phyloP scores from a whole-genome alignment of 1,140 invertebrate species.

The Nilaparvata lugens region DNA sequence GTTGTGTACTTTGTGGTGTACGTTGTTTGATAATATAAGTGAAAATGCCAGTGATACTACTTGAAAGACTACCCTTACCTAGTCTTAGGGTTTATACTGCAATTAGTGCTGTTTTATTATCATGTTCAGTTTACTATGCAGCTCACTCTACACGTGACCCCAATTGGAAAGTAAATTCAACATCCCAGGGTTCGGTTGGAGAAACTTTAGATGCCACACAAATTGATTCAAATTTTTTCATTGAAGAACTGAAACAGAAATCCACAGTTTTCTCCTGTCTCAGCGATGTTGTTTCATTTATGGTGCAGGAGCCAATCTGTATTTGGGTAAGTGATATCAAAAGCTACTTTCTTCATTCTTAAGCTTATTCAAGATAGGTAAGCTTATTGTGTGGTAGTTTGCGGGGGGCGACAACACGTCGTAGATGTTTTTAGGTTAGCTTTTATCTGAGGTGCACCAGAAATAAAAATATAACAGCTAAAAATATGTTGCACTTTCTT shows the following conservation, averaged over 20 bases:
- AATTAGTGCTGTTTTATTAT: constrained; percentile 61
- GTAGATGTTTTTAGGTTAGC: no score
- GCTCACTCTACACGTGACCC: constrained; percentile 59
- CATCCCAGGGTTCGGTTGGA: constrained; percentile 4
- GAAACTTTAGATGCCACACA: constrained; percentile 28
- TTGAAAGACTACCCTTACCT: constrained; percentile 72
- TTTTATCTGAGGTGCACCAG: no score
- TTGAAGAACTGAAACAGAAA: constrained; percentile 27
- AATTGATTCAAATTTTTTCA: constrained; percentile 33
- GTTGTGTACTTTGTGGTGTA: no score
- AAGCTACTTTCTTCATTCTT: no score
- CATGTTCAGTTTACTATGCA: constrained; percentile 69
- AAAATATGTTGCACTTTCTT: no score
- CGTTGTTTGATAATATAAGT: background rate
- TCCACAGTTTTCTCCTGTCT: constrained; percentile 33
- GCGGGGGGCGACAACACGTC: no score
- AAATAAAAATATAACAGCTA: no score
- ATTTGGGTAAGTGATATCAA: constrained; percentile 61
- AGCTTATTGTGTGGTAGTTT: no score
- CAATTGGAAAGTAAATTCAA: constrained; percentile 41
- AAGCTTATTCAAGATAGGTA: no score
- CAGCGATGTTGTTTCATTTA: constrained; percentile 59
- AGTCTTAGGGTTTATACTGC: constrained; percentile 69
- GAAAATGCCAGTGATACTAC: constrained; percentile 66
- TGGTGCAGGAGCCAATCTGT: constrained; percentile 72